A percentile compares a stretch with the other conserved stretches of the same genome.
These are phyloP conservation scores for Gymnoscopelus microlampas DNA, from an alignment of 2,797 vertebrate genomes.

Conservation along the genomic window DNA sequence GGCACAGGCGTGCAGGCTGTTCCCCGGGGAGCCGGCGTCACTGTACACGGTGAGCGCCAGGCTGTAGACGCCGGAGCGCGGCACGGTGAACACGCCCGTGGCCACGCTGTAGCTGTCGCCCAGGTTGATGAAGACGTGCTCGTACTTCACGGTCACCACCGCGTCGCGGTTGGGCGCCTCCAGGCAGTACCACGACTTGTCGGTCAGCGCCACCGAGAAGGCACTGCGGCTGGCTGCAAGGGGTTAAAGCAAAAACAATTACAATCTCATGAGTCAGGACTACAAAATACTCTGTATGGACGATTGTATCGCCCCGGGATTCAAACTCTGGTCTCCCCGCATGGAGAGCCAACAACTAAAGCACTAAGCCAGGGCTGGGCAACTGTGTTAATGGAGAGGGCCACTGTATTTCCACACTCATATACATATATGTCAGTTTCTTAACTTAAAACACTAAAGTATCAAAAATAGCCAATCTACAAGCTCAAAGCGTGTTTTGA, in stretches of 20 bases:
- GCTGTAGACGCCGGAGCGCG: slow-evolving; percentile 73
- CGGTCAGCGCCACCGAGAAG: slow-evolving; percentile 75
- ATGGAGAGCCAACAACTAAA: too few species aligned
- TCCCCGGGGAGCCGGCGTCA: slow-evolving; percentile 55
- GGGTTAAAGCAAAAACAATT: slow-evolving; percentile 1
- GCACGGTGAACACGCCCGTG: slow-evolving; percentile 65
- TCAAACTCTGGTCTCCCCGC: too few species aligned
- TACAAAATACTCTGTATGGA: too few species aligned
- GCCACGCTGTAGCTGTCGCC: slow-evolving; percentile 52
- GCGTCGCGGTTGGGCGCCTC: accelerated
- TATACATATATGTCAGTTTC: too few species aligned
- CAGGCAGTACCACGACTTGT: neutral
- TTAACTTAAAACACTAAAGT: too few species aligned
- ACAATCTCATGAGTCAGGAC: too few species aligned
- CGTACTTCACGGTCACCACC: slow-evolving; percentile 45
- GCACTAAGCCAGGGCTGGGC: too few species aligned
- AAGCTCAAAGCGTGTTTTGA: too few species aligned
- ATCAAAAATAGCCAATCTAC: too few species aligned
- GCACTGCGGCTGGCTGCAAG: slow-evolving; percentile 73
- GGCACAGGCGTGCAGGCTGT: slow-evolving; percentile 47
- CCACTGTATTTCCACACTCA: too few species aligned
- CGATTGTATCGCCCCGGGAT: too few species aligned
- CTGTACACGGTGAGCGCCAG: slow-evolving; percentile 71
- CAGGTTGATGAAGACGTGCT: slow-evolving; percentile 69
- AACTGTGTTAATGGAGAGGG: too few species aligned